Conservation (phyloP, 2,113 vertebrate species). For the Leucoraja erinaceus region DNA sequence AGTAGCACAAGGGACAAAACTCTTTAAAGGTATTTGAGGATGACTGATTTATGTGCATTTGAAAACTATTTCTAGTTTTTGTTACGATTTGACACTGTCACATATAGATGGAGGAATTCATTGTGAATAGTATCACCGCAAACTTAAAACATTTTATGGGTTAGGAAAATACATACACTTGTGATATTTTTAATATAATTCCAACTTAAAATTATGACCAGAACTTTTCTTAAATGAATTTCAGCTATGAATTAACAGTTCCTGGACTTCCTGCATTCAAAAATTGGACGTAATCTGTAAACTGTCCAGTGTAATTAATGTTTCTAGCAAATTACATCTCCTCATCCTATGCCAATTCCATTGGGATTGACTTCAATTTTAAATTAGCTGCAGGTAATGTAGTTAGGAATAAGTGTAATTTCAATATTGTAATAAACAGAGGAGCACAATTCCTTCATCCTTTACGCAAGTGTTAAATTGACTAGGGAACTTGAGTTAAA, state of each 20-base stretch:
- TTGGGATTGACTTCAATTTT: neutral
- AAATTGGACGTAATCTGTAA: neutral
- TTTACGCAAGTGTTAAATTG: no score
- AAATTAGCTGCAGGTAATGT: neutral
- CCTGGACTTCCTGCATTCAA: neutral
- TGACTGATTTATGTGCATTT: neutral
- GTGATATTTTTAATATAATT: neutral
- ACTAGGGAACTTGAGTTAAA: no score
- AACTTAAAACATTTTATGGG: neutral
- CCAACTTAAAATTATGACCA: neutral
- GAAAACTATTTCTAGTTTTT: neutral
- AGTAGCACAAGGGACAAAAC: neutral
- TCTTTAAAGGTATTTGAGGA: neutral
- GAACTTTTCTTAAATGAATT: neutral
- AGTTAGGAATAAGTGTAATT: neutral
- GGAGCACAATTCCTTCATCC: no score
- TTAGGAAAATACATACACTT: neutral
- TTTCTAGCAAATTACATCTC: neutral
- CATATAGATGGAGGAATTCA: neutral
- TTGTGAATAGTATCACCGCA: neutral
- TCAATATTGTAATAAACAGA: no score
- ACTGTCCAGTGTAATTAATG: neutral
- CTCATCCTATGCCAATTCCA: neutral
- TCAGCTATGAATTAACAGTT: neutral
- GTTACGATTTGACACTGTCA: neutral